Conservation (phyloP, 2,113 vertebrate species). For the Ochotona curzoniae region DNA sequence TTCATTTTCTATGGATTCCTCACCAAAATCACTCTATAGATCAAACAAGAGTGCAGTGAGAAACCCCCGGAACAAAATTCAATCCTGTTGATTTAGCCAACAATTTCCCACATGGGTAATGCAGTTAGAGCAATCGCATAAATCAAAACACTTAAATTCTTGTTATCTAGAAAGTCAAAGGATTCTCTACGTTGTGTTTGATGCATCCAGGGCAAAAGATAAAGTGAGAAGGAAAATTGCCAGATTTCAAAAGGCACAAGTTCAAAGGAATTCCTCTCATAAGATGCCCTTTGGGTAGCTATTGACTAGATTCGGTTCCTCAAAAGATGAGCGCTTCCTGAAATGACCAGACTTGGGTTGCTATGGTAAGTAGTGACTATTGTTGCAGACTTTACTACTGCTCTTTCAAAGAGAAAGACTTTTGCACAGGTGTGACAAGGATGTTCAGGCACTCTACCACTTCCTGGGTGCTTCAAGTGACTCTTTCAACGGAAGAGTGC, state of each 20-base stretch:
- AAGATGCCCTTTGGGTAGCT: not conserved
- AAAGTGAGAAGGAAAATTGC: slow-evolving; percentile 11
- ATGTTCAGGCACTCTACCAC: not conserved
- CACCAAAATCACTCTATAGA: slow-evolving; percentile 59
- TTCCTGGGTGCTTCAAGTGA: not conserved
- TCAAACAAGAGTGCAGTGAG: slow-evolving; percentile 57
- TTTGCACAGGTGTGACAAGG: not conserved
- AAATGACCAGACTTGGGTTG: not conserved
- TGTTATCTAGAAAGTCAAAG: slow-evolving; percentile 54
- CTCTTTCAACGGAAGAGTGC: not conserved
- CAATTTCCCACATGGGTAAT: slow-evolving; percentile 57
- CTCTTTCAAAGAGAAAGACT: not conserved
- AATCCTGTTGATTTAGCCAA: slow-evolving; percentile 67
- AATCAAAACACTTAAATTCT: slow-evolving; percentile 60
- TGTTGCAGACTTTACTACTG: not conserved
- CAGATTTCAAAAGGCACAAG: slow-evolving; percentile 19
- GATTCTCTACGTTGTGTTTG: slow-evolving; percentile 10
- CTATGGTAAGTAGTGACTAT: not conserved
- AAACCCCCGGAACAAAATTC: slow-evolving; percentile 52
- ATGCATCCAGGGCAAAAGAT: slow-evolving; percentile 27
- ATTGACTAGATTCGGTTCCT: not conserved
- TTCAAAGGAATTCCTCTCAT: slow-evolving; percentile 26
- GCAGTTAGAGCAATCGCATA: slow-evolving; percentile 54
- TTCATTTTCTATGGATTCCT: slow-evolving; percentile 72
- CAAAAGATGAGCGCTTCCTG: slow-evolving; percentile 8